Evolutionary conservation across 2,113 vertebrate genomes (phyloP).

Genomic region (Rhizomys pruinosus): DNA sequence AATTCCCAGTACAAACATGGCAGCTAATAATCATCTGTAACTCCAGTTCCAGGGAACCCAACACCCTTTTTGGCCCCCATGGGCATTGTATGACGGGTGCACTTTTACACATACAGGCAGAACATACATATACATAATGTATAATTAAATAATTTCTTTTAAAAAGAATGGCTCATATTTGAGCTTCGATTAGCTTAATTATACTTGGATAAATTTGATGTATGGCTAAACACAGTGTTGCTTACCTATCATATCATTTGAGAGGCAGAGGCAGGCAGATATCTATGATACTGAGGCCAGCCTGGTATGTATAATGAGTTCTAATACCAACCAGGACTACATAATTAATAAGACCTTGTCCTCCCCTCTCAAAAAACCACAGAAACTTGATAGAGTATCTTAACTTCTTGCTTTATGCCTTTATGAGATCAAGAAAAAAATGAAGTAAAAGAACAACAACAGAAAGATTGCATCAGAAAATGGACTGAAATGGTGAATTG

Average conservation of each 20-base stretch:
- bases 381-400: not conserved
- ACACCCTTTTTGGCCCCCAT: too few relatives aligned
- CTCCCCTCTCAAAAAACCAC: too few relatives aligned
- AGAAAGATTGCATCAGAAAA: too few relatives aligned
- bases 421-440: not conserved
- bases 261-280: not conserved
- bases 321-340: not conserved
- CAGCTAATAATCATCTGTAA: too few relatives aligned
- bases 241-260: not conserved
- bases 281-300: not conserved
- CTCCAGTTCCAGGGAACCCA: too few relatives aligned
- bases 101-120: too few relatives aligned
- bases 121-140: too few relatives aligned
- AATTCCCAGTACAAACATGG: too few relatives aligned
- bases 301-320: not conserved
- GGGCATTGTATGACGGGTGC: too few relatives aligned
- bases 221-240: too few relatives aligned
- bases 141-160: too few relatives aligned
- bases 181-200: slow-evolving; percentile 4
- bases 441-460: slow-evolving; percentile 1
- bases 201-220: not conserved
- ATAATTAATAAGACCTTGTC: not conserved
- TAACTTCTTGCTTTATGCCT: not conserved
- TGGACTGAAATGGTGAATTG: too few relatives aligned
- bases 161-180: not conserved